Evolutionary conservation across 2,888 invertebrate genomes (phyloP).

Genomic region (Ochropleura leucogaster): DNA sequence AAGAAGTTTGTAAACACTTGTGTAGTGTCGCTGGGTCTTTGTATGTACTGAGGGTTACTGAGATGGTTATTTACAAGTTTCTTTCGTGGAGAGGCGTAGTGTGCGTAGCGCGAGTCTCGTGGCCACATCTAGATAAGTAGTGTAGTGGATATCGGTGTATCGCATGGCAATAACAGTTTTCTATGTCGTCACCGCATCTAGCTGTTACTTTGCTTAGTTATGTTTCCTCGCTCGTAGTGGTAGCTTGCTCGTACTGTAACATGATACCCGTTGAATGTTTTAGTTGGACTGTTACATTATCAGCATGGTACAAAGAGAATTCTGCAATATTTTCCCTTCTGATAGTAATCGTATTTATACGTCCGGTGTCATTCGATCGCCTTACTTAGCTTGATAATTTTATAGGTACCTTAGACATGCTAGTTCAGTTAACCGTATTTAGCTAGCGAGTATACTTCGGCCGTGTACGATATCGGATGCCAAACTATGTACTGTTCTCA

Average conservation of each 20-base stretch:
- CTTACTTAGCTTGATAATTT: conserved; percentile 72
- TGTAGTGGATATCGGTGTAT: conserved; percentile 76
- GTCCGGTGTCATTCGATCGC: conserved; percentile 70
- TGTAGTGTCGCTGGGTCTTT: conserved; percentile 14
- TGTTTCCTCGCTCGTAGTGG: conserved; percentile 25
- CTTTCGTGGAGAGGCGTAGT: not conserved
- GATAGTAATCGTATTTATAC: conserved; percentile 52
- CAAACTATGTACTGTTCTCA: conserved; percentile 79
- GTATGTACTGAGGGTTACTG: conserved; percentile 2
- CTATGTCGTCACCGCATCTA: conserved; percentile 56
- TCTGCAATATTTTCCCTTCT: conserved; percentile 21
- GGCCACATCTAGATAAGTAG: conserved; percentile 62
- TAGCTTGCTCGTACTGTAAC: conserved; percentile 27
- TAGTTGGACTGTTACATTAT: conserved; percentile 49
- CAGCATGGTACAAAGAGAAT: conserved; percentile 34
- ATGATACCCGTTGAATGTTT: conserved; percentile 15
- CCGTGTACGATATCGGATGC: conserved; percentile 75
- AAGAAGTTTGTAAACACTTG: conserved; percentile 1
- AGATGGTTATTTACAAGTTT: not conserved
- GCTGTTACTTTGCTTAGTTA: conserved; percentile 30
- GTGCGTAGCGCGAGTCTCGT: conserved; percentile 41
- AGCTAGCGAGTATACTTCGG: conserved; percentile 65
- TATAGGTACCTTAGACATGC: conserved; percentile 76
- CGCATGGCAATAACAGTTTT: conserved; percentile 79
- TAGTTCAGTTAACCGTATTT: conserved; percentile 73